Conservation (phyloP, 1,140 invertebrate species). For the Diachasma alloeum region DNA sequence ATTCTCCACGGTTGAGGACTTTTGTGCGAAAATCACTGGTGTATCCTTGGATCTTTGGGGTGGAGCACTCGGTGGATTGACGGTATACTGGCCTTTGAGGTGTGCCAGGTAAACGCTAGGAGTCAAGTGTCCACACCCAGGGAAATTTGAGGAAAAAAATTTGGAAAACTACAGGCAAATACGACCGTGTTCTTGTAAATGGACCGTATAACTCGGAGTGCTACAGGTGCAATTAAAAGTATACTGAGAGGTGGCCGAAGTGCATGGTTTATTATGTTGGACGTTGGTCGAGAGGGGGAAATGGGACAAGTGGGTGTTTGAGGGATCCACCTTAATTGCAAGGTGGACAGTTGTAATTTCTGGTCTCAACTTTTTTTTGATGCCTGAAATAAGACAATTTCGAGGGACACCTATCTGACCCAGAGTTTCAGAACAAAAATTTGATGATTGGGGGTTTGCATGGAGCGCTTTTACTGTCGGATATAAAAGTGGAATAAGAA, state of each 20-base stretch:
- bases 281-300: neutral
- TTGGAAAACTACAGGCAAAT: neutral
- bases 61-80: neutral
- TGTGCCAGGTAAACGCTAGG: neutral
- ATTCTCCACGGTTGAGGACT: neutral
- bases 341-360: neutral
- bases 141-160: neutral
- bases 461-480: too few species aligned
- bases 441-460: too few species aligned
- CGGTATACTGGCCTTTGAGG: neutral
- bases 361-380: neutral
- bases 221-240: conserved; percentile 9
- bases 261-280: neutral
- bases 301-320: neutral
- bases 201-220: neutral
- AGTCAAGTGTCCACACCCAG: neutral
- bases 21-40: neutral
- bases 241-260: neutral
- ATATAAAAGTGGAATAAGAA: too few species aligned
- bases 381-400: neutral
- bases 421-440: too few species aligned
- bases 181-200: neutral
- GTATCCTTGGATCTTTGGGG: neutral
- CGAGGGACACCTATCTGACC: too few species aligned
- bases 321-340: neutral